phyloP scores from a whole-genome alignment of 2,888 invertebrate species.

The Drosophila limbata region DNA sequence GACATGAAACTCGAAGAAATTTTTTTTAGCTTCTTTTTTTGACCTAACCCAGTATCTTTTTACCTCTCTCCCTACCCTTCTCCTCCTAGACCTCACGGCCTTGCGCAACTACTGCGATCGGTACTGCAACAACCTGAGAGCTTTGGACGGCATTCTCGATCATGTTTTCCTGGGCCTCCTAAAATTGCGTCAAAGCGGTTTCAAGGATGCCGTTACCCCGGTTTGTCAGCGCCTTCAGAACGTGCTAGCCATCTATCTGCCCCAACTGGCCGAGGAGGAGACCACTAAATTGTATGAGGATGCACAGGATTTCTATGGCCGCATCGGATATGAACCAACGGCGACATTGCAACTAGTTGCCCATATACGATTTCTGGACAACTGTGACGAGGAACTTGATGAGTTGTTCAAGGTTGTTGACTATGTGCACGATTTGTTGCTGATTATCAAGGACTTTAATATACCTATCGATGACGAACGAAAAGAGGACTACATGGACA shows the following conservation, averaged over 20 bases:
- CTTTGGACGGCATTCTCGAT: slow-evolving; percentile 89
- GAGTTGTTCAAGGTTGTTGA: slow-evolving; percentile 90
- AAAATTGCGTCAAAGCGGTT: slow-evolving; percentile 89
- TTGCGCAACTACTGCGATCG: slow-evolving; percentile 89
- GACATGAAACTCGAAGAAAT: background rate
- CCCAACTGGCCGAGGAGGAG: slow-evolving; percentile 89
- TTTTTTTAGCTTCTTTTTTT: background rate
- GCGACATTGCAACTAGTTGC: slow-evolving; percentile 90
- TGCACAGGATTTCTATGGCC: slow-evolving; percentile 87
- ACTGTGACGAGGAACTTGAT: slow-evolving; percentile 89
- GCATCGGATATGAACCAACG: slow-evolving; percentile 89
- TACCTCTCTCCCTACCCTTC: background rate
- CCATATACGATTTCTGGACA: slow-evolving; percentile 86
- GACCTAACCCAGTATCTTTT: background rate
- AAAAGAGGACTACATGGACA: slow-evolving; percentile 85
- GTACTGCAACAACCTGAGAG: slow-evolving; percentile 89
- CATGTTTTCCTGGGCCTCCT: slow-evolving; percentile 91
- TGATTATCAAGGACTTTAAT: slow-evolving; percentile 92
- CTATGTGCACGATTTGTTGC: slow-evolving; percentile 93
- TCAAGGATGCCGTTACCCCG: slow-evolving; percentile 90
- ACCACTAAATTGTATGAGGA: slow-evolving; percentile 84
- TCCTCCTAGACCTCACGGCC: slow-evolving; percentile 86
- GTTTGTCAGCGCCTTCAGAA: slow-evolving; percentile 90
- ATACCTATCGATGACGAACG: slow-evolving; percentile 91
- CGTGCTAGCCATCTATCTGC: slow-evolving; percentile 88